phyloP scores from a whole-genome alignment of 2,797 vertebrate species.

The Gobio occitaniae region DNA sequence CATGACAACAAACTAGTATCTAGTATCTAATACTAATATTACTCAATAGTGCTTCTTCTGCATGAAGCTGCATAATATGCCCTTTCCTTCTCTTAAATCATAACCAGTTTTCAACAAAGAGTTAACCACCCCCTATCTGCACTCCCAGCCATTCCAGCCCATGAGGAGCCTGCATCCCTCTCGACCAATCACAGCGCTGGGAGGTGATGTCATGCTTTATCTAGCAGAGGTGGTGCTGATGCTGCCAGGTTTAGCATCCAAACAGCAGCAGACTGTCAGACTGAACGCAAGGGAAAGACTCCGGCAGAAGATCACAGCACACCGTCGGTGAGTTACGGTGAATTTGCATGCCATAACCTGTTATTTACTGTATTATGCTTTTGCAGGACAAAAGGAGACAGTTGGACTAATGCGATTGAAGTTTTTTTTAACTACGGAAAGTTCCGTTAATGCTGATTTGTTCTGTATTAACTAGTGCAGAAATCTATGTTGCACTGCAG shows the following conservation, averaged over 20 bases:
- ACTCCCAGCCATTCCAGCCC: slow-evolving; percentile 72
- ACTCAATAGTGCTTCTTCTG: neutral
- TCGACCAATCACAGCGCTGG: slow-evolving; percentile 80
- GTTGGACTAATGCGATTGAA: neutral
- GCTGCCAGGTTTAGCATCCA: slow-evolving; percentile 76
- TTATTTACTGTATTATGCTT: neutral
- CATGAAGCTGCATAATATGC: slow-evolving; percentile 22
- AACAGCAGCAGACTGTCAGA: slow-evolving; percentile 73
- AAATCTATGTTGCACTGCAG: slow-evolving; percentile 9
- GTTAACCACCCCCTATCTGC: slow-evolving; percentile 65
- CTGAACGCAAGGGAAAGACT: slow-evolving; percentile 36
- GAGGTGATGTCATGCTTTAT: slow-evolving; percentile 89
- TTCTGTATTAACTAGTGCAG: neutral
- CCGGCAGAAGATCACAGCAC: slow-evolving; percentile 1
- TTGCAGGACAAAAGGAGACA: neutral
- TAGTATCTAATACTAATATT: neutral
- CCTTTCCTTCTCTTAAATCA: slow-evolving; percentile 10
- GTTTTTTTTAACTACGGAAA: neutral
- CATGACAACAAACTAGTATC: neutral
- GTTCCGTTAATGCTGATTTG: neutral
- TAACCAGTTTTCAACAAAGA: slow-evolving; percentile 64
- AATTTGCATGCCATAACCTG: neutral
- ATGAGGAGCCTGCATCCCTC: slow-evolving; percentile 71
- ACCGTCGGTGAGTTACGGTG: slow-evolving; percentile 39
- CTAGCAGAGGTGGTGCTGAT: slow-evolving; percentile 82